These are phyloP conservation scores for Acanthornis magna DNA, from an alignment of 2,797 vertebrate genomes.

Conservation along the genomic window DNA sequence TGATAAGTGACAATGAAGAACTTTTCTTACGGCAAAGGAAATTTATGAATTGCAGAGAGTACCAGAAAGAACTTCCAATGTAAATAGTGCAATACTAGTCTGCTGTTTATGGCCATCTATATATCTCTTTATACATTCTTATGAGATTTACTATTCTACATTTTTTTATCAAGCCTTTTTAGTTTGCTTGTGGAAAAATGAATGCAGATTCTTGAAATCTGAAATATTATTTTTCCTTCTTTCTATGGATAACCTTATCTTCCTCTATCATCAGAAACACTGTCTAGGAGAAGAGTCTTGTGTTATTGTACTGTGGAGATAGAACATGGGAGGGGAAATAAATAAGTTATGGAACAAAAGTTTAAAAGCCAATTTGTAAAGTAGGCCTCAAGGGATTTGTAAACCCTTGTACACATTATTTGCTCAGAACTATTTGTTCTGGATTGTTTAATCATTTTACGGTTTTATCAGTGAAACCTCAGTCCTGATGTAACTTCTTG, in stretches of 20 bases:
- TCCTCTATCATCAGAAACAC: neutral
- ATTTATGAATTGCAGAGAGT: neutral
- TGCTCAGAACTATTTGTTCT: neutral
- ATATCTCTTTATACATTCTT: neutral
- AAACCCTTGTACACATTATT: neutral
- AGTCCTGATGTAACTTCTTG: neutral
- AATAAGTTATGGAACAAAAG: neutral
- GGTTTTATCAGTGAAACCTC: neutral
- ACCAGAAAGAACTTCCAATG: neutral
- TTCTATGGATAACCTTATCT: neutral
- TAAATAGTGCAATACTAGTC: neutral
- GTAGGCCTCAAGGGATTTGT: neutral
- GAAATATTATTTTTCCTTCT: neutral
- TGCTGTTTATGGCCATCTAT: neutral
- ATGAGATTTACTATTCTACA: neutral
- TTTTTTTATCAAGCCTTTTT: neutral
- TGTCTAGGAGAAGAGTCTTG: neutral
- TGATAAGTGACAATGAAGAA: neutral
- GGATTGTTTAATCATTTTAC: neutral
- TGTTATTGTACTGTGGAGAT: neutral
- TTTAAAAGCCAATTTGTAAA: neutral
- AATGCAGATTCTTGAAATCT: neutral
- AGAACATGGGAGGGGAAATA: neutral
- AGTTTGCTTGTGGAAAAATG: neutral
- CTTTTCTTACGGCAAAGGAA: neutral